phyloP scores from a whole-genome alignment of 2,797 vertebrate genomes.

The Sebastes vulpes region DNA sequence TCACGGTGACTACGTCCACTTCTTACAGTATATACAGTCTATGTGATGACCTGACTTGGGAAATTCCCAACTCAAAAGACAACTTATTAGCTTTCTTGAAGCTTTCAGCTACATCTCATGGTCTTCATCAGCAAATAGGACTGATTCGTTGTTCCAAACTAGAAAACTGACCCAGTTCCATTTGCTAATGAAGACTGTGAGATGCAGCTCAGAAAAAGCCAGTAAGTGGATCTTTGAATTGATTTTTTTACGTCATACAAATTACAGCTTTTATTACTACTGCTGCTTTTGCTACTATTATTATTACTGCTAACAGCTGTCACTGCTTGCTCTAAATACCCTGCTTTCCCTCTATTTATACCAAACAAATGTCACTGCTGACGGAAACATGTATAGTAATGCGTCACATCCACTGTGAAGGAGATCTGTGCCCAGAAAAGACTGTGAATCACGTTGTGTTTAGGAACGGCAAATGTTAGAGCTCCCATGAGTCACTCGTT shows the following conservation, averaged over 20 bases:
- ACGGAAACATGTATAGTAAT: not conserved
- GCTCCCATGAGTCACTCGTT: not conserved
- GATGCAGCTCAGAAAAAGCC: not conserved
- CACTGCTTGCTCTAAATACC: not conserved
- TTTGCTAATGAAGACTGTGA: not conserved
- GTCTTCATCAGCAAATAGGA: not conserved
- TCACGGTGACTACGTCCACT: no score
- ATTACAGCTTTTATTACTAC: not conserved
- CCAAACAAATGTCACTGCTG: constrained; percentile 14
- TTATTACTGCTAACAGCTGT: not conserved
- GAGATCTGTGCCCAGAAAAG: not conserved
- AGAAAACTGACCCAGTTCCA: not conserved
- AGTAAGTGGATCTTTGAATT: not conserved
- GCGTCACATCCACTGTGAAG: not conserved
- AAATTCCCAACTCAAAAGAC: not conserved
- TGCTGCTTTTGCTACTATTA: not conserved
- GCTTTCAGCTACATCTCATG: not conserved
- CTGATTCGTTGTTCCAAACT: not conserved
- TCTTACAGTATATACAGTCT: not conserved
- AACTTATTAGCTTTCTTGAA: not conserved
- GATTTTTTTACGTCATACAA: not conserved
- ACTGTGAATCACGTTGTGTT: not conserved
- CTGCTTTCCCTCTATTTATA: not conserved
- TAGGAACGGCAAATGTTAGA: not conserved
- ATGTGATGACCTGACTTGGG: not conserved